Conservation (phyloP, 2,888 invertebrate genomes). For the Rhabditoides inermis region DNA sequence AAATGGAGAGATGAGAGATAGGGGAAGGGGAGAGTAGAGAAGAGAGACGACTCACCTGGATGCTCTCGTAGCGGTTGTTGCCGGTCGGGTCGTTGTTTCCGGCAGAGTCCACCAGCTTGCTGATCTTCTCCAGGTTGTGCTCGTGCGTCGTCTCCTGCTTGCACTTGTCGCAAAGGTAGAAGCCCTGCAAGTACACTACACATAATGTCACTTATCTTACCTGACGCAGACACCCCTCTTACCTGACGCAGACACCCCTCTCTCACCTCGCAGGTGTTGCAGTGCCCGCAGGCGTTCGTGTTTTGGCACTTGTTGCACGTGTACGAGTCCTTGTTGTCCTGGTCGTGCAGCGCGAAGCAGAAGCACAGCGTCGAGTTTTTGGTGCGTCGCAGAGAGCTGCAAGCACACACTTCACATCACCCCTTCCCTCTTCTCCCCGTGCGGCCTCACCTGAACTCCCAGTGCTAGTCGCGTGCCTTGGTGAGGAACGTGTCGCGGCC, state of each 20-base stretch:
- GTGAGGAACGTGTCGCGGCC: slow-evolving; percentile 97
- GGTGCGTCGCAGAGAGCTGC: too few relatives aligned
- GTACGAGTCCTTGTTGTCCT: slow-evolving; percentile 82
- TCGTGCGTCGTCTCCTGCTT: slow-evolving; percentile 86
- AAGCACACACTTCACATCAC: too few relatives aligned
- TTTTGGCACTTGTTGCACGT: slow-evolving; percentile 94
- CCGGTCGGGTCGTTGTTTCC: too few relatives aligned
- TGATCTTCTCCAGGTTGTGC: slow-evolving; percentile 90
- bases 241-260: too few relatives aligned
- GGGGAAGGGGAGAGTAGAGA: too few relatives aligned
- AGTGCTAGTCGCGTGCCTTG: slow-evolving; percentile 93
- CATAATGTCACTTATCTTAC: too few relatives aligned
- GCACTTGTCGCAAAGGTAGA: slow-evolving; percentile 90
- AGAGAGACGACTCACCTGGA: slow-evolving; percentile 12
- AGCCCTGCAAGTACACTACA: slow-evolving; percentile 65
- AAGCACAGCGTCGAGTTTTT: slow-evolving; percentile 92
- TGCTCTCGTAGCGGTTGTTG: slow-evolving; percentile 27
- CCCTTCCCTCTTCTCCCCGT: slow-evolving; percentile 29
- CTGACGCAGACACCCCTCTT: too few relatives aligned
- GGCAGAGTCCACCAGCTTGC: slow-evolving; percentile 59
- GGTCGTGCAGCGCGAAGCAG: slow-evolving; percentile 95
- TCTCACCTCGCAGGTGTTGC: slow-evolving; percentile 86
- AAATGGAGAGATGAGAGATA: too few relatives aligned
- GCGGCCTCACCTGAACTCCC: slow-evolving; percentile 96
- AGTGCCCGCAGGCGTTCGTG: slow-evolving; percentile 91